Evolutionary conservation across 2,888 invertebrate species (phyloP).

Genomic region (Diplazon laetatorius): DNA sequence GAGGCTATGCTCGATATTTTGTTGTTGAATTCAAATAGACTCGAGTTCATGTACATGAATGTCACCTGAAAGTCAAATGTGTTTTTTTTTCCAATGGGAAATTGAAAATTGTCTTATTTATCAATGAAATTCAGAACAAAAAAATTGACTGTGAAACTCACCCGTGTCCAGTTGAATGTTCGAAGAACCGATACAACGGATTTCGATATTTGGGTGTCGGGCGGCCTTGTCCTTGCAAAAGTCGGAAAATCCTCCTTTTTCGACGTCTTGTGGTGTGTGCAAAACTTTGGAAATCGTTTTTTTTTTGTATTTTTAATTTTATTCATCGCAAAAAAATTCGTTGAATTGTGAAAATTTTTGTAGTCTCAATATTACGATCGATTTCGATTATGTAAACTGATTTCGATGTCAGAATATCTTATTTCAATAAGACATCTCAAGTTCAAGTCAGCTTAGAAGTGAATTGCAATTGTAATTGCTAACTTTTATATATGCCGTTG

Average conservation of each 20-base stretch:
- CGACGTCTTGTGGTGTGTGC: slow-evolving; percentile 94
- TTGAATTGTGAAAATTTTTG: neutral
- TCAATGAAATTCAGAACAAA: neutral
- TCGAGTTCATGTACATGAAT: slow-evolving; percentile 92
- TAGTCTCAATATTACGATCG: neutral
- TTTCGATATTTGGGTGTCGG: slow-evolving; percentile 96
- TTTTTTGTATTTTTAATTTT: neutral
- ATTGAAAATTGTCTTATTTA: neutral
- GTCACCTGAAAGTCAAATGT: slow-evolving; percentile 86
- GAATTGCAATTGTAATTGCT: too few relatives aligned
- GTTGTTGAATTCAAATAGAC: slow-evolving; percentile 88
- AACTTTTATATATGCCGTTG: too few relatives aligned
- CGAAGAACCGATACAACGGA: slow-evolving; percentile 93
- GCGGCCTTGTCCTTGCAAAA: slow-evolving; percentile 95
- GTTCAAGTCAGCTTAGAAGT: too few relatives aligned
- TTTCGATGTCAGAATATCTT: too few relatives aligned
- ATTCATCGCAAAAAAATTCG: neutral
- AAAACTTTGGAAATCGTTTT: slow-evolving; percentile 87
- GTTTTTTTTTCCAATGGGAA: too few relatives aligned
- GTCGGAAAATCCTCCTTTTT: slow-evolving; percentile 94
- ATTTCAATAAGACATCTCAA: too few relatives aligned
- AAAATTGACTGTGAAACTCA: slow-evolving; percentile 82
- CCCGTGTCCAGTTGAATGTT: slow-evolving; percentile 95
- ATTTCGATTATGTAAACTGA: too few relatives aligned
- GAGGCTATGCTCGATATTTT: slow-evolving; percentile 87